phyloP scores from a whole-genome alignment of 2,797 vertebrate species.

The Esox lucius region DNA sequence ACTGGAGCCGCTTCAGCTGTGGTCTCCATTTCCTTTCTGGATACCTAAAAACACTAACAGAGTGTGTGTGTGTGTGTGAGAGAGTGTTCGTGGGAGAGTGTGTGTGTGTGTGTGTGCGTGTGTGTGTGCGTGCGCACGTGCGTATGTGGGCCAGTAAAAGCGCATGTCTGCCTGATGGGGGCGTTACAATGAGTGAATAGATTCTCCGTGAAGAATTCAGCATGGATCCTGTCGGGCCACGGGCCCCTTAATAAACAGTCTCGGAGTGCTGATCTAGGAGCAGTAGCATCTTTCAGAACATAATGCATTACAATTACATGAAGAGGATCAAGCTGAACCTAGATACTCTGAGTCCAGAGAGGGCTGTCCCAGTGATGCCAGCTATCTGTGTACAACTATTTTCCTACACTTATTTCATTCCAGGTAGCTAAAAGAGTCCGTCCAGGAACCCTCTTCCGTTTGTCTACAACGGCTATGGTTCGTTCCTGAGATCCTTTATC shows the following conservation, averaged over 20 bases:
- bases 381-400: background rate
- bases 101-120: conserved; percentile 19
- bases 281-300: no score
- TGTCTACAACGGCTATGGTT: background rate
- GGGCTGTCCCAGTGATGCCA: background rate
- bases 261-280: no score
- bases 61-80: conserved; percentile 24
- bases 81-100: conserved; percentile 23
- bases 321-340: no score
- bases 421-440: background rate
- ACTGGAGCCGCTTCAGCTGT: conserved; percentile 54
- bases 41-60: conserved; percentile 38
- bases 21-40: conserved; percentile 51
- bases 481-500: background rate
- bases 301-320: no score
- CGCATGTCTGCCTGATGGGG: background rate
- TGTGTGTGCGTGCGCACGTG: conserved; percentile 21
- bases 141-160: background rate
- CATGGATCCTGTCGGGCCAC: background rate
- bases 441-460: background rate
- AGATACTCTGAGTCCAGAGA: no score
- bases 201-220: background rate
- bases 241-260: no score
- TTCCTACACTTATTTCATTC: background rate
- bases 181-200: no score